These are phyloP conservation scores for Cladopsammia gracilis DNA, from an alignment of 64 coral and sea anemone genomes.

Conservation along the genomic window DNA sequence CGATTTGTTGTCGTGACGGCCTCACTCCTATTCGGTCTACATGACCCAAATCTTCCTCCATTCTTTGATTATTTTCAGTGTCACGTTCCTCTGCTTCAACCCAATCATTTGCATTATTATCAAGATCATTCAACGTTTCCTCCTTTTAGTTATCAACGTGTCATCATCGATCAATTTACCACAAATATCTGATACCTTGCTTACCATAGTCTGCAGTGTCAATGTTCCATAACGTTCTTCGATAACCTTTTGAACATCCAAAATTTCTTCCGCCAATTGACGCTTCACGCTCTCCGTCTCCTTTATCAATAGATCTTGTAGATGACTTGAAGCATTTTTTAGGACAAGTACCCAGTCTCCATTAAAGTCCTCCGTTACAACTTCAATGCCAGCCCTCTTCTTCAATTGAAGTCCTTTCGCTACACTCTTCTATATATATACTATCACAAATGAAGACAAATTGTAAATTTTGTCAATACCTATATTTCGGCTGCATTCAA, in stretches of 20 bases:
- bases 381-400: neutral
- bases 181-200: neutral
- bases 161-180: neutral
- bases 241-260: neutral
- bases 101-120: too few relatives aligned
- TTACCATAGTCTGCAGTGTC: neutral
- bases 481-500: too few relatives aligned
- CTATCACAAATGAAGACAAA: too few relatives aligned
- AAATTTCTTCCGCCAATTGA: neutral
- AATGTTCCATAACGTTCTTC: neutral
- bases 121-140: neutral
- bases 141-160: neutral
- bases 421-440: too few relatives aligned
- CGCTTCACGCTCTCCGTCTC: neutral
- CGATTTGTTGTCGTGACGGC: too few relatives aligned
- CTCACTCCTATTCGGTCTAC: too few relatives aligned
- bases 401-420: neutral
- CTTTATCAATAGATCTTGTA: neutral
- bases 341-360: neutral
- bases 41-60: too few relatives aligned
- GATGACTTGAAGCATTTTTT: neutral
- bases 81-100: too few relatives aligned
- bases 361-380: neutral
- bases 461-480: too few relatives aligned
- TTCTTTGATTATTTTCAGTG: too few relatives aligned